Conservation (phyloP, 1,140 invertebrate genomes). For the Heliconius himera region DNA sequence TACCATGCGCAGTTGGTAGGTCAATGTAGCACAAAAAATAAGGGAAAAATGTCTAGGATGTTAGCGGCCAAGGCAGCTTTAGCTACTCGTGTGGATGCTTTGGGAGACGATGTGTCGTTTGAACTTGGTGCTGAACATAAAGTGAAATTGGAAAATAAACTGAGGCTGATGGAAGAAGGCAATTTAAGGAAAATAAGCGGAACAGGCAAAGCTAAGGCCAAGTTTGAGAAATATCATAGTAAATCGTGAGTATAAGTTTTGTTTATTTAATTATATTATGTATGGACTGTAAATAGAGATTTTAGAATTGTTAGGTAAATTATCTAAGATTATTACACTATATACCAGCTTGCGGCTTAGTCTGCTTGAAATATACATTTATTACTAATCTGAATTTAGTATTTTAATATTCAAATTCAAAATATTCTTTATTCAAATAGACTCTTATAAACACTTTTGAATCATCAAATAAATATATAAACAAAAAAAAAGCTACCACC, state of each 20-base stretch:
- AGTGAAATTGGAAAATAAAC: conserved; percentile 90
- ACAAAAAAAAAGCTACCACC: too few species aligned
- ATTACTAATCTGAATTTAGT: too few species aligned
- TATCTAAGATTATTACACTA: too few species aligned
- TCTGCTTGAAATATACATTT: too few species aligned
- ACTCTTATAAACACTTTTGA: too few species aligned
- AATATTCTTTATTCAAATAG: too few species aligned
- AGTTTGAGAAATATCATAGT: conserved; percentile 95
- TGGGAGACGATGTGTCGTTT: conserved; percentile 92
- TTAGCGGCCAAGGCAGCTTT: conserved; percentile 97
- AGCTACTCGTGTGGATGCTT: conserved; percentile 96
- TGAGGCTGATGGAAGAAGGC: conserved; percentile 92
- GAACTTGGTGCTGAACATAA: conserved; percentile 94
- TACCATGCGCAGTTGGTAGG: conserved; percentile 98
- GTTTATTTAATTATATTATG: conserved; percentile 12
- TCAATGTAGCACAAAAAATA: conserved; percentile 92
- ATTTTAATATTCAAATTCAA: too few species aligned
- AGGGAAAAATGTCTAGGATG: conserved; percentile 97
- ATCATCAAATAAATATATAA: too few species aligned
- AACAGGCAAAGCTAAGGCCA: conserved; percentile 91
- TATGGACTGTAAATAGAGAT: too few species aligned
- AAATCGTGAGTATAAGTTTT: conserved; percentile 82
- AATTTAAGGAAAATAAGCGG: conserved; percentile 92
- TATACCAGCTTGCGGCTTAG: too few species aligned
- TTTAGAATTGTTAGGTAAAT: too few species aligned